These are phyloP conservation scores for Graptemys geographica DNA, from an alignment of 2,797 vertebrate species.

Conservation along the genomic window DNA sequence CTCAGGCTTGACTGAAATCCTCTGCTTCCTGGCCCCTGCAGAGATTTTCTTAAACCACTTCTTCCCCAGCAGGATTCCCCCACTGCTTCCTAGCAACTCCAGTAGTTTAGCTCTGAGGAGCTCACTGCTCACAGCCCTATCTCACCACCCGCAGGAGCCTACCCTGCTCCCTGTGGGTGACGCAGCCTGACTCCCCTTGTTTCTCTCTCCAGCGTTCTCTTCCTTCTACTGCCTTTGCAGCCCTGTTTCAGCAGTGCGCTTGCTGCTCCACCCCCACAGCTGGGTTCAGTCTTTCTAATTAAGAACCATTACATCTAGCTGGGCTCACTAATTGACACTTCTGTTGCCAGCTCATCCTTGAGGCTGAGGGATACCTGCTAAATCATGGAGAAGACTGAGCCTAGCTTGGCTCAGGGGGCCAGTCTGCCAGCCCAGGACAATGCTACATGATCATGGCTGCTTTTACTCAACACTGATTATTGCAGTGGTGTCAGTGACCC, in stretches of 20 bases:
- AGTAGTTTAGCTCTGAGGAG: neutral
- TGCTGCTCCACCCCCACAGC: neutral
- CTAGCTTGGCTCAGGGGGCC: neutral
- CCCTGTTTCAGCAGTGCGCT: neutral
- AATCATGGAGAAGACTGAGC: neutral
- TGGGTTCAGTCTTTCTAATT: neutral
- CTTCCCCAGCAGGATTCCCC: neutral
- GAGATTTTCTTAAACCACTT: neutral
- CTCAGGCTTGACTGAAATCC: neutral
- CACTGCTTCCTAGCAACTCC: neutral
- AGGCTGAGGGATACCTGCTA: neutral
- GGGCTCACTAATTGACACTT: neutral
- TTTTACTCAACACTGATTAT: neutral
- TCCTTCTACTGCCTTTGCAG: neutral
- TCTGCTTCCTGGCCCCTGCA: neutral
- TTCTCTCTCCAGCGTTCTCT: neutral
- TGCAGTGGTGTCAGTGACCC: rapidly evolving
- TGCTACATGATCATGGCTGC: neutral
- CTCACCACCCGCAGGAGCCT: neutral
- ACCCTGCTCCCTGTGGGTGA: neutral
- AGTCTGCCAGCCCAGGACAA: neutral
- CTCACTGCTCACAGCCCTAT: neutral
- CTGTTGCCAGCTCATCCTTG: neutral
- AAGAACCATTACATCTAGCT: neutral
- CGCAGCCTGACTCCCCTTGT: neutral